These are phyloP conservation scores for Pipistrellus kuhlii DNA, from an alignment of 2,797 vertebrate genomes.

Conservation along the genomic window DNA sequence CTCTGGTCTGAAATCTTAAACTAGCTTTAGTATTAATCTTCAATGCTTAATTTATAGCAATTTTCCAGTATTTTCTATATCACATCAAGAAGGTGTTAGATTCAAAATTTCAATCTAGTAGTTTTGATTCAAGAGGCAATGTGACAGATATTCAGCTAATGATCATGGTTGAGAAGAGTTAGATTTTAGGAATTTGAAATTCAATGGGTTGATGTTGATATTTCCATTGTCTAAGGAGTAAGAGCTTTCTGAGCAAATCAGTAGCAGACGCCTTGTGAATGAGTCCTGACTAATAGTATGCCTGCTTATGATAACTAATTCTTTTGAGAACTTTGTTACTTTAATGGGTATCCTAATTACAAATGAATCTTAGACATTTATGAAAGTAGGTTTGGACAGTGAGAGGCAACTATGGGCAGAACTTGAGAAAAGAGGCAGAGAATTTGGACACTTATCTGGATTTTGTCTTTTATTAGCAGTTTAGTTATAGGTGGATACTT, in stretches of 20 bases:
- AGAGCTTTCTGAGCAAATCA: neutral
- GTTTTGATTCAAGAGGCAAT: neutral
- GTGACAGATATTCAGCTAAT: neutral
- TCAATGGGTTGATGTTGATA: neutral
- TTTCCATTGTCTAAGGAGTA: neutral
- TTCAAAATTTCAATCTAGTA: neutral
- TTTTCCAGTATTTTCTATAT: constrained; percentile 48
- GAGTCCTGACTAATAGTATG: neutral
- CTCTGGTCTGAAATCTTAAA: neutral
- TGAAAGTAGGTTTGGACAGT: neutral
- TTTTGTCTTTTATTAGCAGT: neutral
- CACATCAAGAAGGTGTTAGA: neutral
- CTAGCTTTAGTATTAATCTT: constrained; percentile 9
- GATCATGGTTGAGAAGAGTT: neutral
- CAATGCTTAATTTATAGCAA: neutral
- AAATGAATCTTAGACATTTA: neutral
- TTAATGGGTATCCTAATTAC: neutral
- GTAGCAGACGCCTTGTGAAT: neutral
- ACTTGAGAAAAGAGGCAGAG: neutral
- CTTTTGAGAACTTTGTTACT: neutral
- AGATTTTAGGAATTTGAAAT: constrained; percentile 41
- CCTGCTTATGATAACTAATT: neutral
- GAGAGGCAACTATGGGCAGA: neutral
- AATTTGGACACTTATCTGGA: neutral
- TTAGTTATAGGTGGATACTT: neutral